phyloP scores from a whole-genome alignment of 1,140 invertebrate species.

The Drosophila santomea region DNA sequence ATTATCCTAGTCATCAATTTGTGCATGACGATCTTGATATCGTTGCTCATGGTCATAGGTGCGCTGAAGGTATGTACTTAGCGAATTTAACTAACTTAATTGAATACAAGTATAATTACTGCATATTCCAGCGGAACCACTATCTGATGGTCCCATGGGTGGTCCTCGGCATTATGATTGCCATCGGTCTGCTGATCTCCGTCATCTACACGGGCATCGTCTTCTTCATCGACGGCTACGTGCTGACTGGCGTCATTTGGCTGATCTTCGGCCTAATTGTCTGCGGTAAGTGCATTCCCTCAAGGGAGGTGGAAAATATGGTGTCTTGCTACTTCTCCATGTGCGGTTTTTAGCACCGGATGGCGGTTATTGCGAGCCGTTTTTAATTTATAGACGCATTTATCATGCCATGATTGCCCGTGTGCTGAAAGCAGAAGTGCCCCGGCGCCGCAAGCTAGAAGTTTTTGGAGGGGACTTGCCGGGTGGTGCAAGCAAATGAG shows the following conservation, averaged over 20 bases:
- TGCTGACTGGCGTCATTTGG: constrained; percentile 87
- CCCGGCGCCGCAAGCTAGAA: constrained; percentile 5
- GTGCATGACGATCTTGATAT: constrained; percentile 92
- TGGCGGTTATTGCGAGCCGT: constrained; percentile 46
- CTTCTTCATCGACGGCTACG: constrained; percentile 87
- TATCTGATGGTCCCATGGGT: constrained; percentile 94
- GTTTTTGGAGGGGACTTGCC: background rate
- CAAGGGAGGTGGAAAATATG: background rate
- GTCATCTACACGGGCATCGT: constrained; percentile 91
- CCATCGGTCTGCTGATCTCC: constrained; percentile 90
- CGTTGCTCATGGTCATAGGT: constrained; percentile 90
- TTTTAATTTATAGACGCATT: constrained; percentile 69
- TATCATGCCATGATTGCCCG: constrained; percentile 71
- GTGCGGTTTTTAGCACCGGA: constrained; percentile 76
- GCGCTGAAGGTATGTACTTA: constrained; percentile 88
- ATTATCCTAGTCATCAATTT: constrained; percentile 92
- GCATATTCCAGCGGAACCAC: constrained; percentile 88
- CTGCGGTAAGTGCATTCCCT: constrained; percentile 86
- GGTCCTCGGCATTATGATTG: constrained; percentile 90
- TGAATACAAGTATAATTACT: constrained; percentile 23
- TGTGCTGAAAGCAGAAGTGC: constrained; percentile 42
- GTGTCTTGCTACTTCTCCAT: constrained; percentile 13
- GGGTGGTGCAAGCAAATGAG: constrained; percentile 50
- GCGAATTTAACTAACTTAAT: background rate
- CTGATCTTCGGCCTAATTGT: constrained; percentile 87